Conservation (phyloP, 2,113 vertebrate species). For the Caranx ignobilis region DNA sequence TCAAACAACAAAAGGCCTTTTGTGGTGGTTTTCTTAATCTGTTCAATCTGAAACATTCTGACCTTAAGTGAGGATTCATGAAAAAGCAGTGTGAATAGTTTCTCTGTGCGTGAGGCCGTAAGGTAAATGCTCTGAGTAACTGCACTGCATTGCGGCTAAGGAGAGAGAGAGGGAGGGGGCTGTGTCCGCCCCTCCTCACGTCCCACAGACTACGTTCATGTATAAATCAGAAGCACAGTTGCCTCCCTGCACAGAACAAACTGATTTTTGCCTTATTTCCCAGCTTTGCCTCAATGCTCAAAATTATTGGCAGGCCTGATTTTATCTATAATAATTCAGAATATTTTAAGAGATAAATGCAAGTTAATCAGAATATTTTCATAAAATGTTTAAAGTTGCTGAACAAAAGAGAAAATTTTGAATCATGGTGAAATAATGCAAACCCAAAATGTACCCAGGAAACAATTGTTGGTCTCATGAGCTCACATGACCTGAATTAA, state of each 20-base stretch:
- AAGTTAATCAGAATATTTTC: neutral
- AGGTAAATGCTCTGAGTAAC: conserved; percentile 58
- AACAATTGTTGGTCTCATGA: too few species aligned
- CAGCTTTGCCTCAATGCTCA: neutral
- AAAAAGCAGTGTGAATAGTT: neutral
- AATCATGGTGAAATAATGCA: neutral
- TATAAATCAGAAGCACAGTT: conserved; percentile 60
- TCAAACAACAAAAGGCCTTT: conserved; percentile 17
- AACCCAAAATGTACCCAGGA: neutral
- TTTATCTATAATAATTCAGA: too few species aligned
- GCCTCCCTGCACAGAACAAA: neutral
- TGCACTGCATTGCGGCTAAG: conserved; percentile 80
- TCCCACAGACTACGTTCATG: conserved; percentile 53
- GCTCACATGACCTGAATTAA: too few species aligned
- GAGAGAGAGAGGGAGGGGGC: conserved; percentile 36
- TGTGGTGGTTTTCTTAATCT: conserved; percentile 18
- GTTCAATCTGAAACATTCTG: neutral
- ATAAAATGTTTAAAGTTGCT: neutral
- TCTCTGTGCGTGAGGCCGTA: conserved; percentile 3
- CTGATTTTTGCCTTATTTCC: neutral
- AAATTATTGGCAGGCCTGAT: too few species aligned
- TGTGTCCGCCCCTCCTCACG: conserved; percentile 44
- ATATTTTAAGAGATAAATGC: neutral
- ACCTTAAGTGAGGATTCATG: neutral
- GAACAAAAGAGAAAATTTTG: neutral